Conservation (phyloP, 2,113 vertebrate species). For the Saguinus midas region DNA sequence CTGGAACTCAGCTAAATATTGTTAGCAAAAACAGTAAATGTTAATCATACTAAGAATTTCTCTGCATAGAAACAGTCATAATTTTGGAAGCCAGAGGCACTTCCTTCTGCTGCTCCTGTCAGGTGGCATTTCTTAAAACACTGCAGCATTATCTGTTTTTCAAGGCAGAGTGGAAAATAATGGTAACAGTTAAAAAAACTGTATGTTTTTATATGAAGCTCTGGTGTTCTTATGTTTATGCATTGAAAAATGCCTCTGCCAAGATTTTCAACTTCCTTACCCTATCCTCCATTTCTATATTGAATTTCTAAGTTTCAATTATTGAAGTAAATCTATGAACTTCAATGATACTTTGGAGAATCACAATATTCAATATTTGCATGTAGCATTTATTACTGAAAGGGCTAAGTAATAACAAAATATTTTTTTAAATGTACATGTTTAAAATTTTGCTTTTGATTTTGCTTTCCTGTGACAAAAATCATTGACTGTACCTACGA, state of each 20-base stretch:
- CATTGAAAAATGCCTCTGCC: background rate
- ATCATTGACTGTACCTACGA: background rate
- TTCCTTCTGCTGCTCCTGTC: background rate
- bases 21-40: background rate
- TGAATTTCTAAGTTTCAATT: background rate
- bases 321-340: background rate
- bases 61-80: background rate
- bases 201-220: background rate
- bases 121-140: background rate
- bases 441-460: constrained; percentile 2
- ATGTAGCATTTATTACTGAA: background rate
- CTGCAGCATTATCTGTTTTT: background rate
- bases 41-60: background rate
- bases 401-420: background rate
- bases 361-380: background rate
- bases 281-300: background rate
- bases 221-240: background rate
- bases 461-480: background rate
- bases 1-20: background rate
- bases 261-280: background rate
- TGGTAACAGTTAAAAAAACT: background rate
- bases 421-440: background rate
- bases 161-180: background rate
- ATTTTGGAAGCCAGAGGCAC: background rate
- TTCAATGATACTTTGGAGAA: background rate